Percentiles rank a stretch among this genome's conserved stretches.
Evolutionary conservation across 2,888 invertebrate genomes (phyloP).

Genomic region (Colletes collaris): DNA sequence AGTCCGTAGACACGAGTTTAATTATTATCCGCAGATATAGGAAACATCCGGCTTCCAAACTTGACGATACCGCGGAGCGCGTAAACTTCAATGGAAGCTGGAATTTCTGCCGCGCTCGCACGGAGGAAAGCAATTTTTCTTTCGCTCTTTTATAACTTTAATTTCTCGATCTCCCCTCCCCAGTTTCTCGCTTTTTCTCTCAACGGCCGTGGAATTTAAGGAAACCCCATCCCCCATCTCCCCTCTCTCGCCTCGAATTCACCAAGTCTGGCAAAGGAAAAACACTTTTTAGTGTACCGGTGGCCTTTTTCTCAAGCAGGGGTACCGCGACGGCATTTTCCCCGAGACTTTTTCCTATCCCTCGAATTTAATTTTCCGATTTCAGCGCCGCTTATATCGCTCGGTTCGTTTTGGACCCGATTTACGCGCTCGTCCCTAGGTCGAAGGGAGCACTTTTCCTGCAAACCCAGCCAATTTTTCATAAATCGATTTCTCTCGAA

Average conservation of each 20-base stretch:
- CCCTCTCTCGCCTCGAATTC: background rate
- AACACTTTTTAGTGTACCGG: conserved; percentile 12
- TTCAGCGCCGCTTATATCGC: conserved; percentile 27
- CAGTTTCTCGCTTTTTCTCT: conserved; percentile 16
- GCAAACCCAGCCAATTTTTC: conserved; percentile 58
- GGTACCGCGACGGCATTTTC: background rate
- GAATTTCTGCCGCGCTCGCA: conserved; percentile 25
- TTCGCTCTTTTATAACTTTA: conserved; percentile 47
- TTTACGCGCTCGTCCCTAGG: conserved; percentile 37
- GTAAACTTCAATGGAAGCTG: conserved; percentile 11
- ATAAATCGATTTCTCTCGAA: conserved; percentile 65
- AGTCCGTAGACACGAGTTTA: conserved; percentile 43
- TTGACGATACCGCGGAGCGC: background rate
- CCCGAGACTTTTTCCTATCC: background rate
- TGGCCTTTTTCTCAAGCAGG: background rate
- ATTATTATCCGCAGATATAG: conserved; percentile 41
- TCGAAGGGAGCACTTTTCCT: conserved; percentile 38
- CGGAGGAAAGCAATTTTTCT: conserved; percentile 47
- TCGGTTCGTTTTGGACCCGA: conserved; percentile 40
- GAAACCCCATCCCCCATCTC: conserved; percentile 12
- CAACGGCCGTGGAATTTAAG: background rate
- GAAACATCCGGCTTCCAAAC: conserved; percentile 28
- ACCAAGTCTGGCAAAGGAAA: conserved; percentile 16
- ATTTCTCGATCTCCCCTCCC: conserved; percentile 44
- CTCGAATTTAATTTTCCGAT: conserved; percentile 55